Evolutionary conservation across 1,140 invertebrate genomes (phyloP).

Genomic region (Drosophila rhopaloa): DNA sequence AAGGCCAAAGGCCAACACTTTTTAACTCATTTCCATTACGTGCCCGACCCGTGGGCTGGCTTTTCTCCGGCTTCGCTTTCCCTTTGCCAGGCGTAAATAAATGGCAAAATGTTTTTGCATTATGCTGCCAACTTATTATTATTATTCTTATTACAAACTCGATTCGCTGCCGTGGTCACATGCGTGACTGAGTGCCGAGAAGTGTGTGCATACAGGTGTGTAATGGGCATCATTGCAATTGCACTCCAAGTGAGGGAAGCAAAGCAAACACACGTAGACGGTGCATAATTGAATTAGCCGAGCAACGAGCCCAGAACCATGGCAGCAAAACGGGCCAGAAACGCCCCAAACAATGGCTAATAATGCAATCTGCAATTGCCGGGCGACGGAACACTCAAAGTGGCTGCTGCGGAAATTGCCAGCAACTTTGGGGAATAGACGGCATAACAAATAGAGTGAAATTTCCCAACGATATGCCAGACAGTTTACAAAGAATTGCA

Average conservation of each 20-base stretch:
- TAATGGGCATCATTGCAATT: constrained; percentile 37
- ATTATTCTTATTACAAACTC: constrained; percentile 56
- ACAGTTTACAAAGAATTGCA: constrained; percentile 3
- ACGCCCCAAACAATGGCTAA: constrained; percentile 70
- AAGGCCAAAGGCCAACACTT: constrained; percentile 50
- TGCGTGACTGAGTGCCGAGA: constrained; percentile 55
- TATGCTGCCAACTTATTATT: constrained; percentile 46
- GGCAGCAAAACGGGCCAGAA: constrained; percentile 23
- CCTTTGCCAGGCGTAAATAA: constrained; percentile 46
- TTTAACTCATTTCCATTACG: constrained; percentile 69
- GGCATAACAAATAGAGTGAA: background rate
- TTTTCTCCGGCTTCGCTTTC: background rate
- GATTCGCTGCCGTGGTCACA: constrained; percentile 13
- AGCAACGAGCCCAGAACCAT: constrained; percentile 42
- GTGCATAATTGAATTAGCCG: constrained; percentile 75
- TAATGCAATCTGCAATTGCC: constrained; percentile 53
- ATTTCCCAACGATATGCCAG: background rate
- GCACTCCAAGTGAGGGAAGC: constrained; percentile 22
- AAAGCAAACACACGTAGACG: constrained; percentile 46
- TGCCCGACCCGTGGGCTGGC: constrained; percentile 31
- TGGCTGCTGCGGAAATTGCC: constrained; percentile 11
- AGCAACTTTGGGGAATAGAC: constrained; percentile 13
- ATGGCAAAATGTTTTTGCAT: constrained; percentile 62
- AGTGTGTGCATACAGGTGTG: constrained; percentile 32
- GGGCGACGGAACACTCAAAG: constrained; percentile 2